Percentiles rank a stretch among this genome's conserved stretches.
Evolutionary conservation across 1,140 invertebrate genomes (phyloP).

Genomic region (Brachionus rotundiformis): DNA sequence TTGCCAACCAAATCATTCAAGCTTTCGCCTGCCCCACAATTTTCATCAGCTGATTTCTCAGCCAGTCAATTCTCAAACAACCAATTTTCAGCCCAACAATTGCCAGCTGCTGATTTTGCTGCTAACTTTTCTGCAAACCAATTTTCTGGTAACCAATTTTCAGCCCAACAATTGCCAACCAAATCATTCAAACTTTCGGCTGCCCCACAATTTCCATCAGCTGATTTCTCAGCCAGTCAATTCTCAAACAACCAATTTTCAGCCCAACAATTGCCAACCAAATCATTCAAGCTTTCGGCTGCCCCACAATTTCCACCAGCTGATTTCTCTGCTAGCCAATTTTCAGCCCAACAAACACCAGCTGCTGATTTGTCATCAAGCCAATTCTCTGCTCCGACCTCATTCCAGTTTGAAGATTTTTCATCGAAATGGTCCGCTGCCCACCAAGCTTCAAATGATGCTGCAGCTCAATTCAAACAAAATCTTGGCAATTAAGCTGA

Average conservation of each 20-base stretch:
- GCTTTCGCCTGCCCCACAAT: background rate
- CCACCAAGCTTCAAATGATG: background rate
- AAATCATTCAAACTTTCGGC: background rate
- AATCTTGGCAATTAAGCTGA: background rate
- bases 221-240: background rate
- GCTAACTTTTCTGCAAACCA: background rate
- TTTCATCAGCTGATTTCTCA: background rate
- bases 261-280: background rate
- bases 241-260: background rate
- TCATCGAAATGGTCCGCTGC: background rate
- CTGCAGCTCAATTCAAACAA: slow-evolving; percentile 11
- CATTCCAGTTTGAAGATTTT: slow-evolving; percentile 16
- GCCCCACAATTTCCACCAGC: background rate
- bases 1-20: background rate
- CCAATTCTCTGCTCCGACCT: slow-evolving; percentile 7
- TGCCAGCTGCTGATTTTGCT: background rate
- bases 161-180: background rate
- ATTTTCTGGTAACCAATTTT: background rate
- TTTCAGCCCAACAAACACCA: background rate
- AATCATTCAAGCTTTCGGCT: background rate
- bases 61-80: background rate
- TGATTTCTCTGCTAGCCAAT: background rate
- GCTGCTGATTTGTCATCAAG: background rate
- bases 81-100: background rate
- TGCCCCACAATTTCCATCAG: background rate